Evolutionary conservation across 2,797 vertebrate genomes (phyloP).

Genomic region (Sebastes melanostomus): DNA sequence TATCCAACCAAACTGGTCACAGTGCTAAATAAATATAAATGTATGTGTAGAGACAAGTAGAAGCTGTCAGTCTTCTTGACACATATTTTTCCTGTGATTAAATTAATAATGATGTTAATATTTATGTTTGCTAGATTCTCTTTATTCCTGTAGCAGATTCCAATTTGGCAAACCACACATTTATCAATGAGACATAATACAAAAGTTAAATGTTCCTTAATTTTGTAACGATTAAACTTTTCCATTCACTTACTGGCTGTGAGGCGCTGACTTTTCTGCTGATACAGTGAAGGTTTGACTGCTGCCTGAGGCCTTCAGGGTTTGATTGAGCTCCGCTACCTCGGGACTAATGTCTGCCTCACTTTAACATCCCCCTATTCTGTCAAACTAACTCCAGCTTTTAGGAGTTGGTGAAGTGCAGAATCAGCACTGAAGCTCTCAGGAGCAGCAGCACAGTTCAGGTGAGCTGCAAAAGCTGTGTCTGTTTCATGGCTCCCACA

Average conservation of each 20-base stretch:
- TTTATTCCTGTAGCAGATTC: background rate
- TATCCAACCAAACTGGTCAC: background rate
- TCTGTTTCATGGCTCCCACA: constrained; percentile 5
- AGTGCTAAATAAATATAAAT: background rate
- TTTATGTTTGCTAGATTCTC: background rate
- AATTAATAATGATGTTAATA: background rate
- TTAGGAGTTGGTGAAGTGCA: constrained; percentile 22
- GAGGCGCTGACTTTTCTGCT: constrained; percentile 12
- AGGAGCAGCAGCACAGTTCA: background rate
- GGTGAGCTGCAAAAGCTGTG: constrained; percentile 8
- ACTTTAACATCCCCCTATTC: constrained; percentile 22
- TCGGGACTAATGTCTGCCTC: constrained; percentile 15
- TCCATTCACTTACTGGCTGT: background rate
- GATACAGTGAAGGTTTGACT: background rate
- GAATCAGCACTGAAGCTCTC: constrained; percentile 32
- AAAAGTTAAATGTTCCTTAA: background rate
- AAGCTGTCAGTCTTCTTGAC: background rate
- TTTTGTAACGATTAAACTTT: background rate
- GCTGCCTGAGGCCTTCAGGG: constrained; percentile 24
- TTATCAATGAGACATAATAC: background rate
- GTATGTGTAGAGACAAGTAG: background rate
- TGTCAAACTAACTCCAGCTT: constrained; percentile 44
- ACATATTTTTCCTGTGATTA: background rate
- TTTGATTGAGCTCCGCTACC: constrained; percentile 34
- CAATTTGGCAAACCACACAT: background rate